Evolutionary conservation across 2,888 invertebrate genomes (phyloP).

Genomic region (Idaea dimidiata): DNA sequence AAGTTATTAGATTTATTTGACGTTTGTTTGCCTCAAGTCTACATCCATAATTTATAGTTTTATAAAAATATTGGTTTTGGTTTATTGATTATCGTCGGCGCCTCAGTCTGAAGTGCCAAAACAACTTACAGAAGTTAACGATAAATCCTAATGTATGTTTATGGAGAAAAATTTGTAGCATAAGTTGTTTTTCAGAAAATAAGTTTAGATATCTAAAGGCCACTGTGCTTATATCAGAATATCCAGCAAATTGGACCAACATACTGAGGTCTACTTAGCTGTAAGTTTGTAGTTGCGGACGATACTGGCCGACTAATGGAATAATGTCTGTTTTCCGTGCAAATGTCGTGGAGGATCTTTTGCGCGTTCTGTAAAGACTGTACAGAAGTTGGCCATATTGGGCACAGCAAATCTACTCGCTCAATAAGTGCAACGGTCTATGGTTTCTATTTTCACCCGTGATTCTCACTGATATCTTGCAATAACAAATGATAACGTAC

Average conservation of each 20-base stretch:
- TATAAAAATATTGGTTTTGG: not conserved
- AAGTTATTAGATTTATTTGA: conserved; percentile 1
- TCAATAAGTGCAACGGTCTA: too few relatives aligned
- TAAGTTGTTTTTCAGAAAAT: not conserved
- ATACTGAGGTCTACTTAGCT: too few relatives aligned
- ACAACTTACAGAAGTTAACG: conserved; percentile 9
- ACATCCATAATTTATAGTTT: not conserved
- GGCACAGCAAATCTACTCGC: too few relatives aligned
- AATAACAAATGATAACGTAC: not conserved
- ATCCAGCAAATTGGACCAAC: not conserved
- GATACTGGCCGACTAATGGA: too few relatives aligned
- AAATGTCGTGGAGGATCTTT: too few relatives aligned
- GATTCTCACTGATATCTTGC: too few relatives aligned
- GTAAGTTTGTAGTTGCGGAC: too few relatives aligned
- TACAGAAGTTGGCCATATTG: too few relatives aligned
- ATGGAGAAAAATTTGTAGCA: not conserved
- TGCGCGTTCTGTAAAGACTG: too few relatives aligned
- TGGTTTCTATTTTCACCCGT: too few relatives aligned
- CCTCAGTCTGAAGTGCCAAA: conserved; percentile 6
- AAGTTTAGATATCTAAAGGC: not conserved
- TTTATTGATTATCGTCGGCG: conserved; percentile 1
- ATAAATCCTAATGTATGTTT: not conserved
- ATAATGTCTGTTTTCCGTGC: too few relatives aligned
- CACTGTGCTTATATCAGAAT: not conserved
- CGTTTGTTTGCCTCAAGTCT: not conserved